Conservation (phyloP, 37 sponge, comb jelly and placozoan species). For the Ephydatia muelleri region DNA sequence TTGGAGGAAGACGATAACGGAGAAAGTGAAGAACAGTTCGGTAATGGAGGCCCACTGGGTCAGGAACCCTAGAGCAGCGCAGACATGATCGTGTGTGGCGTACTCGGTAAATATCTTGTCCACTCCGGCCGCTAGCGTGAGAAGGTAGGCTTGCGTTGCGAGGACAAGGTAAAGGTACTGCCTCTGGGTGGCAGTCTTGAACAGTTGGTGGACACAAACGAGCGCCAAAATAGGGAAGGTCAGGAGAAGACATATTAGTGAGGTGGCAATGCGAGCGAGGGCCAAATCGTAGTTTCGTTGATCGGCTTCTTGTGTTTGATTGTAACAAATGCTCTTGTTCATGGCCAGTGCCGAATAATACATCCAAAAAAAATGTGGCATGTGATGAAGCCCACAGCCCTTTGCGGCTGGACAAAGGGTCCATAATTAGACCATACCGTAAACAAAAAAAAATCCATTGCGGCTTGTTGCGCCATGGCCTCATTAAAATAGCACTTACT, state of each 20-base stretch:
- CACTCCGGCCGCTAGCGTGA: background rate
- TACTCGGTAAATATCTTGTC: background rate
- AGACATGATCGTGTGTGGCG: background rate
- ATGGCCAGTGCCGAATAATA: background rate
- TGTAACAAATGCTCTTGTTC: background rate
- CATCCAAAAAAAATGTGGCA: too few species aligned
- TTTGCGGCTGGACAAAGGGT: too few species aligned
- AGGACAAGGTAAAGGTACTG: background rate
- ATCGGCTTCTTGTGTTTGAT: background rate
- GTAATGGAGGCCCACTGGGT: background rate
- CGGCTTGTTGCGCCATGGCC: too few species aligned
- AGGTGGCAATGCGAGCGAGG: background rate
- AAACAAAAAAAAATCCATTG: too few species aligned
- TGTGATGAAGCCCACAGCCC: too few species aligned
- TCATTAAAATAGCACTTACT: too few species aligned
- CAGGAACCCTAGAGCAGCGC: background rate
- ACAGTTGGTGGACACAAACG: background rate
- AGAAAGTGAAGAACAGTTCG: background rate
- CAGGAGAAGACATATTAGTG: background rate
- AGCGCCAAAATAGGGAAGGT: background rate
- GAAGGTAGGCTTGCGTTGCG: background rate
- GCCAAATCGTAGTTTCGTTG: background rate
- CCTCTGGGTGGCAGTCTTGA: background rate
- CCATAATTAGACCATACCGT: too few species aligned
- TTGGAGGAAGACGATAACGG: background rate